These are phyloP conservation scores for Dryobotodes eremita DNA, from an alignment of 2,888 invertebrate species.

Conservation along the genomic window DNA sequence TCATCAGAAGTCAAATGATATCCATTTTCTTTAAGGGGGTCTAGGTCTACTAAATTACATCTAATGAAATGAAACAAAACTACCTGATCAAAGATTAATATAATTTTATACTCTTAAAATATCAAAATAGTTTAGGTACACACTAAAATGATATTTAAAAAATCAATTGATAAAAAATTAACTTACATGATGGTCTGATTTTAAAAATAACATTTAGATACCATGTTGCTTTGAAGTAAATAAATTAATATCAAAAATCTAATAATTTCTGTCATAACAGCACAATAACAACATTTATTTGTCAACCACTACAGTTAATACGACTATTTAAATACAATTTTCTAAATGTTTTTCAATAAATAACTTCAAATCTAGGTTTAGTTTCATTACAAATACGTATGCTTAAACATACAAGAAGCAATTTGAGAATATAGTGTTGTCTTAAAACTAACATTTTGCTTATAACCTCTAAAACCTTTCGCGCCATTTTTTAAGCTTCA, in stretches of 20 bases:
- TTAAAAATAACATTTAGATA: conserved; percentile 50
- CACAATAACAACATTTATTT: conserved; percentile 61
- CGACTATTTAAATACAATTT: conserved; percentile 56
- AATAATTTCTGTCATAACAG: conserved; percentile 36
- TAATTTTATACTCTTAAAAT: conserved; percentile 75
- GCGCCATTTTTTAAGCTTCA: conserved; percentile 53
- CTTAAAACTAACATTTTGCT: conserved; percentile 55
- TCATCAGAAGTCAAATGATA: neutral
- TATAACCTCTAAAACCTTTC: conserved; percentile 43
- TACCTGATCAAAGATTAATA: conserved; percentile 74
- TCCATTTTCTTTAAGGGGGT: neutral
- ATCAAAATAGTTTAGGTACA: conserved; percentile 73
- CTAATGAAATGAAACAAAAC: conserved; percentile 68
- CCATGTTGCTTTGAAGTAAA: conserved; percentile 32
- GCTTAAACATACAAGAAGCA: conserved; percentile 47
- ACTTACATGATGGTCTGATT: conserved; percentile 59
- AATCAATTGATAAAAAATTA: conserved; percentile 69
- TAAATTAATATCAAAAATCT: conserved; percentile 57
- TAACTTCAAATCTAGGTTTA: conserved; percentile 62
- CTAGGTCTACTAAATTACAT: conserved; percentile 25
- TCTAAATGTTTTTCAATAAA: conserved; percentile 63
- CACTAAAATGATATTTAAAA: conserved; percentile 69
- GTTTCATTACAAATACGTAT: conserved; percentile 53
- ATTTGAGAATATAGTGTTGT: conserved; percentile 55
- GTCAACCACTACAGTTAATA: conserved; percentile 56